Percentiles rank a stretch among this genome's conserved stretches.
These are phyloP conservation scores for Pseudococcus longispinus DNA, from an alignment of 2,888 invertebrate species.

Conservation along the genomic window DNA sequence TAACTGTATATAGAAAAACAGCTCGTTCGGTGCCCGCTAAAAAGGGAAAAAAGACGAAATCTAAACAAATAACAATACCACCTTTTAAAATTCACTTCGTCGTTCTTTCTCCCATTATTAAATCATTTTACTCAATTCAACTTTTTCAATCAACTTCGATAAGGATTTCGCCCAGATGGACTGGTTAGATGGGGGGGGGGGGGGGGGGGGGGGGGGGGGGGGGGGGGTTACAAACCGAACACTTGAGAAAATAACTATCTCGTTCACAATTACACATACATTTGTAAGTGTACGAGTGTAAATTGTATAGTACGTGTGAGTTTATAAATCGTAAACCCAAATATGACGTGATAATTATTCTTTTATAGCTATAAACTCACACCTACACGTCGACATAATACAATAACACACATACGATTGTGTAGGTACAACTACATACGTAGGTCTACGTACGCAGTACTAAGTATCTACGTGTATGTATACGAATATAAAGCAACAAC, in stretches of 20 bases:
- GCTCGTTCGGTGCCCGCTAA: neutral
- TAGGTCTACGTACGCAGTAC: too few relatives aligned
- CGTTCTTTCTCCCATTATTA: neutral
- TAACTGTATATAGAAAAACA: neutral
- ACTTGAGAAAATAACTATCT: constrained; percentile 3
- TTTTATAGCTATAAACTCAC: constrained; percentile 9
- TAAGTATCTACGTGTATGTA: neutral
- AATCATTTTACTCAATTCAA: constrained; percentile 22
- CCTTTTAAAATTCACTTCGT: constrained; percentile 11
- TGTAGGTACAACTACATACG: neutral
- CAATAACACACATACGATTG: neutral
- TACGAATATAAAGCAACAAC: neutral
- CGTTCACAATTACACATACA: neutral
- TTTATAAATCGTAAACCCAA: constrained; percentile 16
- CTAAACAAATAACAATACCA: neutral
- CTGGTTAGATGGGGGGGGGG: too few relatives aligned
- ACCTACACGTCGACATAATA: neutral
- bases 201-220: too few relatives aligned
- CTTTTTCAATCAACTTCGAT: constrained; percentile 17
- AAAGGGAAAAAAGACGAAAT: neutral
- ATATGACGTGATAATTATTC: constrained; percentile 34
- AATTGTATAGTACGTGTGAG: neutral
- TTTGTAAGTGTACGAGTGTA: neutral
- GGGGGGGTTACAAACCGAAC: neutral
- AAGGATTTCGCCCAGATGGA: neutral